phyloP scores from a whole-genome alignment of 2,113 vertebrate species.

The Cygnus atratus region DNA sequence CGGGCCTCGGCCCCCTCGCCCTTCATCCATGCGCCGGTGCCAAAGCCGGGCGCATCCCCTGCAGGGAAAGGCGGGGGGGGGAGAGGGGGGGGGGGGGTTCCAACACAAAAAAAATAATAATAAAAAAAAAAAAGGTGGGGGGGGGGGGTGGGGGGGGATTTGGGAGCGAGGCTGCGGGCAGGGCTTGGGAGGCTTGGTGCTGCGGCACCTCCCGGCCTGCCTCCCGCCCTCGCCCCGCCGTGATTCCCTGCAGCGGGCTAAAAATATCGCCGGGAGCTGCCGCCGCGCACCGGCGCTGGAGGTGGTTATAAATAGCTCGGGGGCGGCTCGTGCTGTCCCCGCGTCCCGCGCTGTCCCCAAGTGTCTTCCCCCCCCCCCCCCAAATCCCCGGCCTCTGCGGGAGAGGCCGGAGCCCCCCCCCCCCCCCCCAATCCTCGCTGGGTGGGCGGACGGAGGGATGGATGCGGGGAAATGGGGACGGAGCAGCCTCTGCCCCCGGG shows the following conservation, averaged over 20 bases:
- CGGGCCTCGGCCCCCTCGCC: background rate
- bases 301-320: constrained; percentile 38
- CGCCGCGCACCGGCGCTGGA: constrained; percentile 2
- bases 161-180: background rate
- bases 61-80: background rate
- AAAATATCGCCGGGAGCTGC: constrained; percentile 65
- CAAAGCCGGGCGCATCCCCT: background rate
- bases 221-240: background rate
- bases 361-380: too few species aligned
- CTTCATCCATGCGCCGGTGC: fast-evolving
- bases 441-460: background rate
- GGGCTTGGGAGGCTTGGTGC: background rate
- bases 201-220: background rate
- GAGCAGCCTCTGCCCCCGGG: background rate
- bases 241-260: constrained; percentile 59
- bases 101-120: too few species aligned
- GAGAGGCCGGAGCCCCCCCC: background rate
- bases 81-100: too few species aligned
- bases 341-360: background rate
- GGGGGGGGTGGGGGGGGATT: too few species aligned
- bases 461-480: background rate
- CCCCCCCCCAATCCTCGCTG: background rate
- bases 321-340: background rate
- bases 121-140: too few species aligned
- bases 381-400: background rate